Conservation (phyloP, 2,888 invertebrate genomes). For the Steinernema carpocapsae region DNA sequence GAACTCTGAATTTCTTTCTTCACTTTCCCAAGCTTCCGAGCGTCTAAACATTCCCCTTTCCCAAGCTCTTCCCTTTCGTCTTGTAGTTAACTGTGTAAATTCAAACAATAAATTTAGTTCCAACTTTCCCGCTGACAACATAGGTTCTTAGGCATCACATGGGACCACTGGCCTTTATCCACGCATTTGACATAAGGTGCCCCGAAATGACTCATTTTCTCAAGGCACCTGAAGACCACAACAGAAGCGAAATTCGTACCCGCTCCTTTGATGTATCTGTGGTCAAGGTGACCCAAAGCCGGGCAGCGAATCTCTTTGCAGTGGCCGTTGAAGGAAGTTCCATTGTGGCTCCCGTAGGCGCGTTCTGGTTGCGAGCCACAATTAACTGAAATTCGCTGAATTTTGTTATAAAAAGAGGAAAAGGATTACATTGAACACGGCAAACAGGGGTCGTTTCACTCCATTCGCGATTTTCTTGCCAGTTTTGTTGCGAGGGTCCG, state of each 20-base stretch:
- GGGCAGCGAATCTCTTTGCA: conserved; percentile 99
- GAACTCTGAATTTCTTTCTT: too few species aligned
- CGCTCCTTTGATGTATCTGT: conserved; percentile 81
- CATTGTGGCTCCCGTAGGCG: conserved; percentile 76
- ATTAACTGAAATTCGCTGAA: conserved; percentile 65
- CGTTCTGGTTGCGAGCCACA: conserved; percentile 71
- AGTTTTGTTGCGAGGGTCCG: conserved; percentile 70
- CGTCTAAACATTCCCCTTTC: too few species aligned
- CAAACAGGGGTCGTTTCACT: conserved; percentile 70
- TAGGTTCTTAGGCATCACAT: conserved; percentile 86
- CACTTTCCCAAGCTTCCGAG: too few species aligned
- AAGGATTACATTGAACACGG: conserved; percentile 55
- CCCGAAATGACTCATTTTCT: conserved; percentile 72
- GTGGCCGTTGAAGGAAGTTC: conserved; percentile 72
- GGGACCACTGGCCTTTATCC: conserved; percentile 91
- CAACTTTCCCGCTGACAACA: too few species aligned
- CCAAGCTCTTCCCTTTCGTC: too few species aligned
- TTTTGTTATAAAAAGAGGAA: background rate
- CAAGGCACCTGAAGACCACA: conserved; percentile 88
- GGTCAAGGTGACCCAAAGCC: conserved; percentile 89
- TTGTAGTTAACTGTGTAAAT: too few species aligned
- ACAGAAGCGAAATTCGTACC: conserved; percentile 90
- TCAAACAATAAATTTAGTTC: too few species aligned
- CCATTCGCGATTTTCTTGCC: conserved; percentile 72
- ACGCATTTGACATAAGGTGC: conserved; percentile 79